A percentile compares a stretch with the other conserved stretches of the same genome.
phyloP scores from a whole-genome alignment of 1,140 invertebrate species.

The Idris sp. region DNA sequence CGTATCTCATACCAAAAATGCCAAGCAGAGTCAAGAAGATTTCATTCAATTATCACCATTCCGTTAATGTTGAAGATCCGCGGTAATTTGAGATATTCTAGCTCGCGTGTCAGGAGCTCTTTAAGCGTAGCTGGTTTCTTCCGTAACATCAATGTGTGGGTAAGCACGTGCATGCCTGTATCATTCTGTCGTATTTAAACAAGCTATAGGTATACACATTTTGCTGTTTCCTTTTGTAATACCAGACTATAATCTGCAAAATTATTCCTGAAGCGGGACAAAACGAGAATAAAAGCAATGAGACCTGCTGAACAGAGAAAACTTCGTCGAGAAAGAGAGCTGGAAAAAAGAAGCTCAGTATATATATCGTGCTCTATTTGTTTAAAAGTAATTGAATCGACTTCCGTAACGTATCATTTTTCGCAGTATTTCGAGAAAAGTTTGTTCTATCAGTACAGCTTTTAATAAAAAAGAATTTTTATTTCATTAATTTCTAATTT shows the following conservation, averaged over 20 bases:
- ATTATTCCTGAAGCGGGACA: constrained; percentile 32
- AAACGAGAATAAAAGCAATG: constrained; percentile 21
- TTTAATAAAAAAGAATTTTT: constrained; percentile 3
- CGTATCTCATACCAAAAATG: constrained; percentile 34
- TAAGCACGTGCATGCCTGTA: constrained; percentile 43
- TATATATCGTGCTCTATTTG: constrained; percentile 4
- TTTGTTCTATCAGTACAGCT: constrained; percentile 10
- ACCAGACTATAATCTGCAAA: constrained; percentile 41
- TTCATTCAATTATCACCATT: constrained; percentile 61
- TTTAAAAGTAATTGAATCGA: constrained; percentile 42
- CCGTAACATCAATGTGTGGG: constrained; percentile 23
- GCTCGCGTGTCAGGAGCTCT: constrained; percentile 56
- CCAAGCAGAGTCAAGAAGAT: constrained; percentile 27
- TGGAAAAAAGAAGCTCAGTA: background rate
- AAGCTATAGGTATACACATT: constrained; percentile 44
- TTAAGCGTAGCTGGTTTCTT: constrained; percentile 52
- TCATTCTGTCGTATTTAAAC: constrained; percentile 39
- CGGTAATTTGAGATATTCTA: constrained; percentile 55
- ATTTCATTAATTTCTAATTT: no score
- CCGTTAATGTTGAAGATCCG: constrained; percentile 50
- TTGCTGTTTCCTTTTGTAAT: constrained; percentile 53
- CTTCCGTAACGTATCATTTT: constrained; percentile 24
- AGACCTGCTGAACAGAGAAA: background rate
- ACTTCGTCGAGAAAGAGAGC: background rate
- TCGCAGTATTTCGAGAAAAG: constrained; percentile 7